Evolutionary conservation across 2,888 invertebrate species (phyloP).

Genomic region (Ectropis crepuscularia): DNA sequence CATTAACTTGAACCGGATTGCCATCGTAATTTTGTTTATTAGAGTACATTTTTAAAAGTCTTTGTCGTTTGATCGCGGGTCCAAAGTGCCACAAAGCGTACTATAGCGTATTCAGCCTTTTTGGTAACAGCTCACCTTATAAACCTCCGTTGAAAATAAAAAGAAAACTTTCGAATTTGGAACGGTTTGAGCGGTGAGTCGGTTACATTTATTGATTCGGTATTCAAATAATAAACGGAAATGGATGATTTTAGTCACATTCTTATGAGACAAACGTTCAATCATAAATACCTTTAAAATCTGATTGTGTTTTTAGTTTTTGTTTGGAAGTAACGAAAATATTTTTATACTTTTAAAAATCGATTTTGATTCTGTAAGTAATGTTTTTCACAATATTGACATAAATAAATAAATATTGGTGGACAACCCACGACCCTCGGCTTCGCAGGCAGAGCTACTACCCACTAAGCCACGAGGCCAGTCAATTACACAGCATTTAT

Average conservation of each 20-base stretch:
- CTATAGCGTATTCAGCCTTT: conserved; percentile 65
- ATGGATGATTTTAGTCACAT: conserved; percentile 28
- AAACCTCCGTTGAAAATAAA: conserved; percentile 49
- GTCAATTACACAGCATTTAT: too few relatives aligned
- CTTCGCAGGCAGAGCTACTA: too few relatives aligned
- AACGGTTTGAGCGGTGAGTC: conserved; percentile 32
- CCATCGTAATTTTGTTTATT: conserved; percentile 51
- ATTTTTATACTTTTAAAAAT: too few relatives aligned
- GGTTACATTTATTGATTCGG: conserved; percentile 31
- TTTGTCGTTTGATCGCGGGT: conserved; percentile 76
- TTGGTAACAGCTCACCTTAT: conserved; percentile 58
- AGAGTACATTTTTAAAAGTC: conserved; percentile 74
- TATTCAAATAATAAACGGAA: conserved; percentile 36
- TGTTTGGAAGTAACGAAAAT: background rate
- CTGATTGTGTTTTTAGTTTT: background rate
- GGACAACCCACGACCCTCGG: too few relatives aligned
- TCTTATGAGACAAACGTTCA: conserved; percentile 39
- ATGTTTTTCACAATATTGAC: too few relatives aligned
- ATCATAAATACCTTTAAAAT: conserved; percentile 37
- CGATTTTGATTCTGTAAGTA: too few relatives aligned
- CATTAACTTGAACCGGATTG: conserved; percentile 8
- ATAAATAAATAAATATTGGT: too few relatives aligned
- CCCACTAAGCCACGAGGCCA: too few relatives aligned
- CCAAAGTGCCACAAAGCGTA: conserved; percentile 67
- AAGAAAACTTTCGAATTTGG: conserved; percentile 43